Evolutionary conservation across 2,888 invertebrate genomes (phyloP), one percentile per base, ranked within the genome.

Genomic region (Agrilus cyanescens): DNA sequence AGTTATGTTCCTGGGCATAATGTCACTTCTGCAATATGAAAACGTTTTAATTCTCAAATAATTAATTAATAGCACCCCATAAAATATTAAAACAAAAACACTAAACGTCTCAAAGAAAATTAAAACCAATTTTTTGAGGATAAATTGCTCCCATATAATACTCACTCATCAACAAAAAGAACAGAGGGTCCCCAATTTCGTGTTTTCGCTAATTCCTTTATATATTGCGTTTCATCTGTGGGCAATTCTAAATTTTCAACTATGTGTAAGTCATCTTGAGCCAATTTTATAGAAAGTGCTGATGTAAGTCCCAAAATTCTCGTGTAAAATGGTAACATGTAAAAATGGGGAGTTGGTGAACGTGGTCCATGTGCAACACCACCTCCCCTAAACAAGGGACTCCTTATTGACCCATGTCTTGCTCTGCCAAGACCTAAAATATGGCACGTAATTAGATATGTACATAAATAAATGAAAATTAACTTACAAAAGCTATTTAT

Each of bases 141-240:
- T 10, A 35, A 12, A 35, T 12, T 12, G 14, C 8, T 12, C 10
- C 10, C 8, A 12, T 10, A 35, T 35, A 12, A 47, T 46, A 72
- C 83, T 74, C 78, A 89, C 82, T 82, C 84, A 67, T 97, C 93
- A 40, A 97, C 76, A 68, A 98, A 83, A 1, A 99, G 71, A 10
- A 94, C 91, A 8, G 96, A 93, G 32, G 91, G 86, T 10, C 98
- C 98, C 98, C 98, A 98, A 61, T 85, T 82, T 52, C 97, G 76
- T 34, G 78, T 73, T 53, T 85, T 82, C 25, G 88, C 78, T 39
- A 98, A 68, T 53, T 91, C 82, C 53, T 78, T 70, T 7, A 98
- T 67, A 60, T 78, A 95, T 56, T 78, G 69, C 0, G 82, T 72
- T 48, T 94, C 86, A 41, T 83, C 81, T 2, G 82, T 76, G 0